A percentile compares a stretch with the other conserved stretches of the same genome.
Conservation (phyloP, 2,797 vertebrate species). For the Enteromius radiatus region DNA sequence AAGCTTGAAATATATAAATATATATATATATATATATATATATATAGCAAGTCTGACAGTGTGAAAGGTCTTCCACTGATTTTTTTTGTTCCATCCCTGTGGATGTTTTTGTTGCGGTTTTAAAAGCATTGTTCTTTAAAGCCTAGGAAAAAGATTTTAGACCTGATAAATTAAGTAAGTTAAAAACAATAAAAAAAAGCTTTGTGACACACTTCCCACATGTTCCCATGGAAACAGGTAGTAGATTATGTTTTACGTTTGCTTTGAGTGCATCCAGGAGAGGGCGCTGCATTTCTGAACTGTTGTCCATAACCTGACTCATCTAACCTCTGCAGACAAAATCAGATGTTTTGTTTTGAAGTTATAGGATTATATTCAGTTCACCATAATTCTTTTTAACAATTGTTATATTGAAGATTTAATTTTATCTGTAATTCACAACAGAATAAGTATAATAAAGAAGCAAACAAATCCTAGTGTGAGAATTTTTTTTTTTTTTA, state of each 20-base stretch:
- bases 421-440: background rate
- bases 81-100: background rate
- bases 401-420: background rate
- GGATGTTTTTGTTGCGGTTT: background rate
- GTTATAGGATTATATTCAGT: background rate
- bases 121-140: conserved; percentile 1
- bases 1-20: background rate
- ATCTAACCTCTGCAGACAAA: background rate
- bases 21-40: too few species aligned
- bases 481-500: too few species aligned
- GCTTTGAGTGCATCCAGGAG: conserved; percentile 1
- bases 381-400: background rate
- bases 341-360: background rate
- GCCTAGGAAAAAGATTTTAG: background rate
- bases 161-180: background rate
- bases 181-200: background rate
- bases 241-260: background rate
- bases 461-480: too few species aligned
- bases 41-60: background rate
- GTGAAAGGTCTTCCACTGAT: background rate
- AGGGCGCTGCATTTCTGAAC: conserved; percentile 12
- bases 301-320: background rate
- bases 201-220: background rate
- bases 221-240: background rate
- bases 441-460: too few species aligned